phyloP scores from a whole-genome alignment of 2,797 vertebrate species.

The Cirrhinus molitorella region DNA sequence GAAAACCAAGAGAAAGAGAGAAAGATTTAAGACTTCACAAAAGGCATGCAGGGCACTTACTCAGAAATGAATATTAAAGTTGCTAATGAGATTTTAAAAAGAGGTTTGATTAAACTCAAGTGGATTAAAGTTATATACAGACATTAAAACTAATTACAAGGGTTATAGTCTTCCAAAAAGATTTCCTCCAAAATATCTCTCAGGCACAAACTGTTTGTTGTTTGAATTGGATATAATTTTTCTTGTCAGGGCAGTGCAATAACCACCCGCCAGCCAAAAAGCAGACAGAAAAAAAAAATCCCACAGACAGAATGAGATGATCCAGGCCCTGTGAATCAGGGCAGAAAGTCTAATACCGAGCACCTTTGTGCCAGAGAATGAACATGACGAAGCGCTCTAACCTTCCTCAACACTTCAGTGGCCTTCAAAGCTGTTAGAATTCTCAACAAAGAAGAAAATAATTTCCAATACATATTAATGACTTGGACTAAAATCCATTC shows the following conservation, averaged over 20 bases:
- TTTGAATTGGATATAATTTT: slow-evolving; percentile 17
- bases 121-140: slow-evolving; percentile 14
- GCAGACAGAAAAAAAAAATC: not conserved
- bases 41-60: not conserved
- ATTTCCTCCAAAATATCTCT: slow-evolving; percentile 12
- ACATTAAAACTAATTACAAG: slow-evolving; percentile 38
- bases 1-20: not conserved
- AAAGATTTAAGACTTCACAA: slow-evolving; percentile 1
- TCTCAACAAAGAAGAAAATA: slow-evolving; percentile 79
- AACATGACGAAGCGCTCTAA: slow-evolving; percentile 44
- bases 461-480: slow-evolving; percentile 86
- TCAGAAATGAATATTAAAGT: not conserved
- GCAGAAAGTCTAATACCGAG: slow-evolving; percentile 42
- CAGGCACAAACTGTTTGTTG: slow-evolving; percentile 14
- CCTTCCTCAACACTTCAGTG: slow-evolving; percentile 49
- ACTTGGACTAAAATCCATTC: slow-evolving; percentile 72
- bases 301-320: slow-evolving; percentile 20
- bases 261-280: slow-evolving; percentile 25
- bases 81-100: slow-evolving; percentile 13
- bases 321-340: slow-evolving; percentile 34
- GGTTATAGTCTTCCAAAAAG: not conserved
- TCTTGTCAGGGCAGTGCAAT: slow-evolving; percentile 15
- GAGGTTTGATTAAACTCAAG: slow-evolving; percentile 27
- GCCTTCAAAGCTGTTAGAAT: slow-evolving; percentile 73
- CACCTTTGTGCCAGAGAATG: slow-evolving; percentile 47